Conservation (phyloP, 2,888 invertebrate genomes). For the Zonitis immaculata region DNA sequence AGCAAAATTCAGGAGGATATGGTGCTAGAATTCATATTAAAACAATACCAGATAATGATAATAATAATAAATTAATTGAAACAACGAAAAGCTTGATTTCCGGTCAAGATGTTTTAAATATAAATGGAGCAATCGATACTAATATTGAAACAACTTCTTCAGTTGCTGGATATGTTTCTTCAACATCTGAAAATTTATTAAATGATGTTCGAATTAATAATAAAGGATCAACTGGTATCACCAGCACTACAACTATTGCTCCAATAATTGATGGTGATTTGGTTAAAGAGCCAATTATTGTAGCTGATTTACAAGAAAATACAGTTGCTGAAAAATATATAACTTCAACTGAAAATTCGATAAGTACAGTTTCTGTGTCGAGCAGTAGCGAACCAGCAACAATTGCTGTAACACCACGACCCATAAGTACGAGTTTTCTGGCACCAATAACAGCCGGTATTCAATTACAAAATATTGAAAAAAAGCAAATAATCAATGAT, state of each 20-base stretch:
- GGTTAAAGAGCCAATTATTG: slow-evolving; percentile 43
- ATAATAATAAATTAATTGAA: slow-evolving; percentile 54
- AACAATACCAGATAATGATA: too few relatives aligned
- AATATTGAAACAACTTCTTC: slow-evolving; percentile 14
- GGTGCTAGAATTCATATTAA: slow-evolving; percentile 40
- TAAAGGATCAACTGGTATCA: slow-evolving; percentile 8
- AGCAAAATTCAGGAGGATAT: slow-evolving; percentile 32
- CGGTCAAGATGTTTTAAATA: slow-evolving; percentile 60
- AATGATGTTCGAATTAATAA: slow-evolving; percentile 16
- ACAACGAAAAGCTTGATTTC: slow-evolving; percentile 59
- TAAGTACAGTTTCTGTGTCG: slow-evolving; percentile 21
- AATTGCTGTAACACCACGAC: slow-evolving; percentile 55
- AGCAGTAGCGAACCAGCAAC: slow-evolving; percentile 28
- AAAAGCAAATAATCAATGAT: slow-evolving; percentile 9
- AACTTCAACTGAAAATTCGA: slow-evolving; percentile 31
- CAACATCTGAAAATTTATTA: slow-evolving; percentile 10
- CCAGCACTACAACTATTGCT: slow-evolving; percentile 21
- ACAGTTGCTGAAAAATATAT: too few relatives aligned
- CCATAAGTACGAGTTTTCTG: slow-evolving; percentile 54
- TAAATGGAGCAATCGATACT: slow-evolving; percentile 52
- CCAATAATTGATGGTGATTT: slow-evolving; percentile 27
- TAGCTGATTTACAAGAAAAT: slow-evolving; percentile 40
- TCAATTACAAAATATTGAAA: slow-evolving; percentile 49
- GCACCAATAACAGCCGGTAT: slow-evolving; percentile 60
- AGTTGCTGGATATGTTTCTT: slow-evolving; percentile 22